Evolutionary conservation across 1,140 invertebrate genomes (phyloP), one percentile per base, ranked within the genome.

Genomic region (Asobara japonica): DNA sequence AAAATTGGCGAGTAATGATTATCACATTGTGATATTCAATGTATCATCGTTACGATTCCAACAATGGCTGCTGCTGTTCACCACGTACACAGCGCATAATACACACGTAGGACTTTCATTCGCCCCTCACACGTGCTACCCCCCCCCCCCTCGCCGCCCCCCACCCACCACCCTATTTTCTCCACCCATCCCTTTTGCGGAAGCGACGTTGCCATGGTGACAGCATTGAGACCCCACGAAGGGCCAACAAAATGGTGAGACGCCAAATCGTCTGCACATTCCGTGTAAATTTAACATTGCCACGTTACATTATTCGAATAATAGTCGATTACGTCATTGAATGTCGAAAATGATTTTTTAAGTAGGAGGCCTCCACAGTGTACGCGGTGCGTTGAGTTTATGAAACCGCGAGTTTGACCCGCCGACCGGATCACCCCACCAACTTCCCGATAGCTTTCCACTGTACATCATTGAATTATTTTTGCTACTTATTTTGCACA

Each of bases 181-280:
- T 79, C 82, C 67, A 61, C 20, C 56, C 70, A 11, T 33, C 64
- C 84, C 82, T 82, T 80, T 84, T 81, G 82, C 80, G 83, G 80
- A 84, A 86, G 84, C 84, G 79, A 83, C 80, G 84, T 88, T 82
- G 80, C 86, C 86, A 87, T 88, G 86, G 86, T 86, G 86, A 87
- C 86, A 87, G 86, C 83, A 86, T 83, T 85, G 86, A 87, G 85
- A 85, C 81, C 80, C 77, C 78, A 77, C 79, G 79, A 83, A 82
- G 85, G 84, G 81, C 85, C 86, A 84, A 86, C 84, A 88, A 88
- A 87, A 88, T 88, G 86, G 71, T 72, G 86, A 85, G 83, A 83
- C 79, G 76, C 78, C 73, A 79, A 80, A 81, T 84, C 78, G 78
- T 82, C 76, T 69, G 71, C 68, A 67, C 56, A 51, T 25, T 69